Percentiles rank a stretch among this genome's conserved stretches.
These are phyloP conservation scores for Drosophila planitibia DNA, from an alignment of 2,888 invertebrate genomes.

Conservation along the genomic window DNA sequence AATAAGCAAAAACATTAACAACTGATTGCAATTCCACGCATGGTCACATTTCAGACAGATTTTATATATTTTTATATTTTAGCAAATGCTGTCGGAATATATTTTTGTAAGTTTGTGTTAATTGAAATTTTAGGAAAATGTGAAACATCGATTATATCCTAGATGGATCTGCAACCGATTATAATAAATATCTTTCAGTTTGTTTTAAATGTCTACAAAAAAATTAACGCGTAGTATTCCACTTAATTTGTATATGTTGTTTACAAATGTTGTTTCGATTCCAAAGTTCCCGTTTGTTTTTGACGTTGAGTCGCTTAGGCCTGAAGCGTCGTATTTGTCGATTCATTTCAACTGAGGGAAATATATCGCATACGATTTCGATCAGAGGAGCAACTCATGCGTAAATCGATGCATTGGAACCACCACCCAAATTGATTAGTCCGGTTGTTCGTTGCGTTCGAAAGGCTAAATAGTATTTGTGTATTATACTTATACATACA, in stretches of 20 bases:
- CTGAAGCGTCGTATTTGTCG: not conserved
- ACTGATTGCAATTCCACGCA: not conserved
- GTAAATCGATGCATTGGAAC: conserved; percentile 54
- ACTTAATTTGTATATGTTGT: not conserved
- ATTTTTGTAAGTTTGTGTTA: not conserved
- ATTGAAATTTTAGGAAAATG: not conserved
- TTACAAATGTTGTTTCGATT: not conserved
- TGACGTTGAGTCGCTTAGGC: fast-evolving
- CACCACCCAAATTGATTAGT: conserved; percentile 73
- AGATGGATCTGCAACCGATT: not conserved
- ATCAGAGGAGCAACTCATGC: conserved; percentile 40
- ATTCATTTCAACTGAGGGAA: conserved; percentile 5
- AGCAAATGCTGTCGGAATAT: not conserved
- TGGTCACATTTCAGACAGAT: not conserved
- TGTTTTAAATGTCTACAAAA: not conserved
- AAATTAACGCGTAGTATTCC: too few species aligned
- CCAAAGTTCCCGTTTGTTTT: not conserved
- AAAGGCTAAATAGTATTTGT: conserved; percentile 69
- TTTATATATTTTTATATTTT: not conserved
- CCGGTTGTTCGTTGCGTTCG: conserved; percentile 73
- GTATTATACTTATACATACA: conserved; percentile 55
- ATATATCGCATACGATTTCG: conserved; percentile 14
- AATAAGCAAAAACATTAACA: not conserved
- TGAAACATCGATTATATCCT: not conserved
- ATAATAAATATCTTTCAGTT: not conserved